Conservation (phyloP, 2,797 vertebrate genomes). For the Micrastur ruficollis region DNA sequence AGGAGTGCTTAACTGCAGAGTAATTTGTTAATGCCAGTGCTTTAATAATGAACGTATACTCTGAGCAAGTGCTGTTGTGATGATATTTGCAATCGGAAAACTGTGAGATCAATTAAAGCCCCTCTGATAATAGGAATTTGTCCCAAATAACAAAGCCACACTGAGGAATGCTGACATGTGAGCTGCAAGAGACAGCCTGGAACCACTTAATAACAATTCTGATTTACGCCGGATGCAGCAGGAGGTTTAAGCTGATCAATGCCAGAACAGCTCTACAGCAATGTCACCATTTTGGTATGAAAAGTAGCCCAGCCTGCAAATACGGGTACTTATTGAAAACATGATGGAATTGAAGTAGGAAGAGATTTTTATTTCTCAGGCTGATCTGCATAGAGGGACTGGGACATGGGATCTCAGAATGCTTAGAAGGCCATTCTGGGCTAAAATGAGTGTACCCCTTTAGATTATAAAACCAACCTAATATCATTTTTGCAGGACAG, state of each 20-base stretch:
- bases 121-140: neutral
- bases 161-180: neutral
- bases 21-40: neutral
- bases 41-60: neutral
- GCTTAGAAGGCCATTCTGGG: neutral
- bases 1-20: neutral
- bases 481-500: neutral
- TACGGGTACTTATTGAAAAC: neutral
- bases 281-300: neutral
- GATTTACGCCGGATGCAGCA: neutral
- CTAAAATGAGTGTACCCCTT: neutral
- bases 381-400: neutral
- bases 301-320: constrained; percentile 5
- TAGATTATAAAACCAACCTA: neutral
- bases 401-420: neutral
- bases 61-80: neutral
- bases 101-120: neutral
- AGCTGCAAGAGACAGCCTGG: neutral
- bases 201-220: neutral
- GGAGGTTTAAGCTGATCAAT: neutral
- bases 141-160: neutral
- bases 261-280: neutral
- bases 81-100: neutral
- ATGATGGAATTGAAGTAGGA: neutral
- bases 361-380: neutral